Conservation (phyloP, 2,888 invertebrate species). For the Epinotia nisella region DNA sequence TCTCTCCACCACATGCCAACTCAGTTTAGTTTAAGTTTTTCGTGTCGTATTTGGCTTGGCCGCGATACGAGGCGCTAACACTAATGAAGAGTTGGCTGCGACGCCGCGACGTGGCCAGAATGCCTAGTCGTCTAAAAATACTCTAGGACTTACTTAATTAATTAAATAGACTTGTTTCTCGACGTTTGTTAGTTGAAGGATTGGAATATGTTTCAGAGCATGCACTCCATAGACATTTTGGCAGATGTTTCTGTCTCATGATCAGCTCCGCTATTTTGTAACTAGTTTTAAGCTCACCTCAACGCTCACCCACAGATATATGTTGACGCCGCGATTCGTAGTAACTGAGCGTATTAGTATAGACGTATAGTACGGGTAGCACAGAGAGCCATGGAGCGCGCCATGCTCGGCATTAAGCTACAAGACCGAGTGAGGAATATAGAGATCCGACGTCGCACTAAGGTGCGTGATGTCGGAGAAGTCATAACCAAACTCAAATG, state of each 20-base stretch:
- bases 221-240: neutral
- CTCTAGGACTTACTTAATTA: slow-evolving; percentile 8
- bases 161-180: slow-evolving; percentile 9
- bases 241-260: neutral
- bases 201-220: neutral
- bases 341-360: too few relatives aligned
- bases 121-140: slow-evolving; percentile 13
- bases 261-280: too few relatives aligned
- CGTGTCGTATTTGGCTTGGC: slow-evolving; percentile 27
- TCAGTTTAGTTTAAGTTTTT: slow-evolving; percentile 19
- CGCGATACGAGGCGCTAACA: slow-evolving; percentile 17
- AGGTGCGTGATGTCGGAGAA: too few relatives aligned
- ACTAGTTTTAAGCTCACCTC: too few relatives aligned
- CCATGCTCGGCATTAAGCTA: too few relatives aligned
- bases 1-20: slow-evolving; percentile 8
- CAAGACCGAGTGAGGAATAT: too few relatives aligned
- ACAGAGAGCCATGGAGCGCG: too few relatives aligned
- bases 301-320: too few relatives aligned
- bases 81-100: slow-evolving; percentile 31
- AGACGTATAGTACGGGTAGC: too few relatives aligned
- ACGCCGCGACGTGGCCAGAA: slow-evolving; percentile 7
- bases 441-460: too few relatives aligned
- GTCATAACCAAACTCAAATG: too few relatives aligned
- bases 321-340: too few relatives aligned
- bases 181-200: neutral